These are phyloP conservation scores for Rhamnusium bicolor DNA, from an alignment of 2,888 invertebrate species.

Conservation along the genomic window DNA sequence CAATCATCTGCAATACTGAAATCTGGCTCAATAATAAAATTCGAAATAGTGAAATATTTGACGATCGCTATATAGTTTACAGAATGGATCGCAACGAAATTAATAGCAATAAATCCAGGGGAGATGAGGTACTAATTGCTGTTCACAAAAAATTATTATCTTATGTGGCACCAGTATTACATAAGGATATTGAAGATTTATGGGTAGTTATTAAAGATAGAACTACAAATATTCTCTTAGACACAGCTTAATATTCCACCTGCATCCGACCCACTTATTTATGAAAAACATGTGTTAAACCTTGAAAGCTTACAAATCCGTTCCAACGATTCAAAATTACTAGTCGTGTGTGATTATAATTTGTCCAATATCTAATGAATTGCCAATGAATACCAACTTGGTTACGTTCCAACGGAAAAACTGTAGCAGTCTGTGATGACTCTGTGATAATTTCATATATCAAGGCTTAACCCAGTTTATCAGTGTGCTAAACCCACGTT, in stretches of 20 bases:
- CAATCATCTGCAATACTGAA: not conserved
- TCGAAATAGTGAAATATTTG: not conserved
- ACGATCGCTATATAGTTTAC: not conserved
- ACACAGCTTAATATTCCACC: not conserved
- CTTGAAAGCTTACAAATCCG: too few species aligned
- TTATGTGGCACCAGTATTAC: not conserved
- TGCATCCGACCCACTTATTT: not conserved
- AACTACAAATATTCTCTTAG: not conserved
- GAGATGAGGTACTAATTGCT: not conserved
- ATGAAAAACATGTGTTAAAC: too few species aligned
- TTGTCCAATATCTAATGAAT: too few species aligned
- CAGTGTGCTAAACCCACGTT: too few species aligned
- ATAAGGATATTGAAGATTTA: not conserved
- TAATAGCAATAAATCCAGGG: not conserved
- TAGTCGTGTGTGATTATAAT: too few species aligned
- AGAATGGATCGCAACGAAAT: not conserved
- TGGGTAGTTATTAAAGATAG: not conserved
- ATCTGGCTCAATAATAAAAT: not conserved
- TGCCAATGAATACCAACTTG: too few species aligned
- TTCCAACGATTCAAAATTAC: too few species aligned
- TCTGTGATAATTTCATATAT: too few species aligned
- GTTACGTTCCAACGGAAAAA: too few species aligned
- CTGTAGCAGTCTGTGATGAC: too few species aligned
- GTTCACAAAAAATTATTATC: not conserved
- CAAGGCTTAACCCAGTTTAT: too few species aligned